Percentiles rank a stretch among this genome's conserved stretches.
phyloP scores from a whole-genome alignment of 92 coral and sea anemone genomes.

The Epizoanthus ramosus region DNA sequence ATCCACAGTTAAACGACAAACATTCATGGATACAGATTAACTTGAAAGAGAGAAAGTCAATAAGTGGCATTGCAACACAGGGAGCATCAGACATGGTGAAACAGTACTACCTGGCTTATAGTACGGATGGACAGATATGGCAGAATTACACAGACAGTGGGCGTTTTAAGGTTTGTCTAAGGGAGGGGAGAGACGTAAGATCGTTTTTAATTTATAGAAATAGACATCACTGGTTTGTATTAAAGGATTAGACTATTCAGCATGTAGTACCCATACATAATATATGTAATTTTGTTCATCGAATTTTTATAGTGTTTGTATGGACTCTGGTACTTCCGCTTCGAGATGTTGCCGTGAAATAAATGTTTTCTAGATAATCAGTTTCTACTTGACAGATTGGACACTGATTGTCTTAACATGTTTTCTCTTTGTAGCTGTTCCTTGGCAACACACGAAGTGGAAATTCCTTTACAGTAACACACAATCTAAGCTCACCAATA shows the following conservation, averaged over 20 bases:
- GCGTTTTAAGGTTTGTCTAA: slow-evolving; percentile 55
- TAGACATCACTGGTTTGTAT: too few relatives aligned
- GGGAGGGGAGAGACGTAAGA: too few relatives aligned
- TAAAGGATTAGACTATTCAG: too few relatives aligned
- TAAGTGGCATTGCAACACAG: slow-evolving; percentile 68
- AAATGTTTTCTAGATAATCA: too few relatives aligned
- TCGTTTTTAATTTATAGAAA: too few relatives aligned
- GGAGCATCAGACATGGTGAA: slow-evolving; percentile 44
- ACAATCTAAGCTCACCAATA: slow-evolving; percentile 46
- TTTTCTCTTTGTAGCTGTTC: slow-evolving; percentile 25
- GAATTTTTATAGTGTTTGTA: too few relatives aligned
- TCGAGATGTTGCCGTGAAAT: too few relatives aligned
- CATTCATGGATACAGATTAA: slow-evolving; percentile 74
- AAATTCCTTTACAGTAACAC: slow-evolving; percentile 28
- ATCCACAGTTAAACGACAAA: slow-evolving; percentile 1
- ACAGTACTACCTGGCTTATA: slow-evolving; percentile 48
- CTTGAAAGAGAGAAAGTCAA: slow-evolving; percentile 24
- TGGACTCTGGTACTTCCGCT: too few relatives aligned
- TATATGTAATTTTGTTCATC: too few relatives aligned
- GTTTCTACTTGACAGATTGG: too few relatives aligned
- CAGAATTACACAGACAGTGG: slow-evolving; percentile 55
- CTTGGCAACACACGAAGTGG: slow-evolving; percentile 38
- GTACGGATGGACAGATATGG: slow-evolving; percentile 60
- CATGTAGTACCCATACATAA: too few relatives aligned
- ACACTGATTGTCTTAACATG: too few relatives aligned